phyloP scores from a whole-genome alignment of 2,888 invertebrate genomes.

The Leucozona laternaria region DNA sequence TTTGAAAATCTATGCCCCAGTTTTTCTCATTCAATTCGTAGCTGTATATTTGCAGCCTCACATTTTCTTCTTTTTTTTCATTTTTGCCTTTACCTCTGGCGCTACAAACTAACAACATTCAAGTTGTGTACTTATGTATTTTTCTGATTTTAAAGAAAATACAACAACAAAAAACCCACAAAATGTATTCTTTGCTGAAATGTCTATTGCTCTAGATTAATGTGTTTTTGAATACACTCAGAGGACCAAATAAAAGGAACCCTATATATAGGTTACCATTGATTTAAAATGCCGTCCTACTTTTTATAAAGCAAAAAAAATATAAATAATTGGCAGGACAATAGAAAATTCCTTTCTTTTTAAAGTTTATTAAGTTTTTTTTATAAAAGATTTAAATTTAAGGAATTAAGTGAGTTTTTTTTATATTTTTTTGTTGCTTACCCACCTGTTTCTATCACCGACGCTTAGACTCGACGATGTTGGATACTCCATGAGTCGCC shows the following conservation, averaged over 20 bases:
- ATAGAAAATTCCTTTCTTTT: not conserved
- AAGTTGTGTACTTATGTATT: constrained; percentile 59
- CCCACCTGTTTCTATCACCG: constrained; percentile 80
- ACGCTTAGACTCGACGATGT: constrained; percentile 81
- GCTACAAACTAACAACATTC: constrained; percentile 39
- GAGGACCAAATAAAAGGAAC: constrained; percentile 39
- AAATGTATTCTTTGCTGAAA: constrained; percentile 30
- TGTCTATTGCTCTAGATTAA: constrained; percentile 66
- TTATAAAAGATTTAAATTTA: not conserved
- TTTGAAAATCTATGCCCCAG: constrained; percentile 60
- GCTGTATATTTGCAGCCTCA: constrained; percentile 33
- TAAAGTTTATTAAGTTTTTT: constrained; percentile 1
- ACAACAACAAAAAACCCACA: constrained; percentile 25
- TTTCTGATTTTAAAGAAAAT: constrained; percentile 37
- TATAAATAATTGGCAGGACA: constrained; percentile 37
- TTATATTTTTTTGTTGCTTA: constrained; percentile 67
- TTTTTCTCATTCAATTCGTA: constrained; percentile 59
- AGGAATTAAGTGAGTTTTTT: not conserved
- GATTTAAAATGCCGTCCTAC: constrained; percentile 69
- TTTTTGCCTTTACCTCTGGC: constrained; percentile 4
- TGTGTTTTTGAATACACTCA: constrained; percentile 46
- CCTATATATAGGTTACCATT: constrained; percentile 57
- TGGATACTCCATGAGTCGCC: constrained; percentile 84
- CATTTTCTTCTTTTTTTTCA: not conserved
- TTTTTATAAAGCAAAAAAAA: constrained; percentile 24